Conservation (phyloP, 2,888 invertebrate genomes). For the Drosophila quasianomalipes region DNA sequence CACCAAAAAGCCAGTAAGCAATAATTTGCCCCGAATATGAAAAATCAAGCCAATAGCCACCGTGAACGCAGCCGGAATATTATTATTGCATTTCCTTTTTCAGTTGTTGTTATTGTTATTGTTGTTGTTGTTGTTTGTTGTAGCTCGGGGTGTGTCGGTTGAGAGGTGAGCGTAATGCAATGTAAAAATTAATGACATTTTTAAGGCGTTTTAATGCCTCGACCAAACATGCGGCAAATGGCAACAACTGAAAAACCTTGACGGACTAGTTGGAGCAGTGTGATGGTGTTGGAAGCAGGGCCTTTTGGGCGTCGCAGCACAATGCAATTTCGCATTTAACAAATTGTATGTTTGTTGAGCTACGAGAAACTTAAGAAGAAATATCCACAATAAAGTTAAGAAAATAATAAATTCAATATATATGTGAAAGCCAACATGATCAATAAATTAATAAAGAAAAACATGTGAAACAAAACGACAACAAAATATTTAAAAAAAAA, state of each 20-base stretch:
- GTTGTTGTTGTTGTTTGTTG: background rate
- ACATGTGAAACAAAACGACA: background rate
- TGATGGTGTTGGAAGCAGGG: background rate
- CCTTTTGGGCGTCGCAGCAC: slow-evolving; percentile 8
- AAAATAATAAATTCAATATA: background rate
- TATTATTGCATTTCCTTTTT: slow-evolving; percentile 60
- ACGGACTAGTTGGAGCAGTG: slow-evolving; percentile 1
- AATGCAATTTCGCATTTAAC: slow-evolving; percentile 43
- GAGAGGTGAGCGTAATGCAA: slow-evolving; percentile 32
- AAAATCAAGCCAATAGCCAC: slow-evolving; percentile 60
- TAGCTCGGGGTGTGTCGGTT: background rate
- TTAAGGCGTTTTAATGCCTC: slow-evolving; percentile 68
- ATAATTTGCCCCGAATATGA: slow-evolving; percentile 45
- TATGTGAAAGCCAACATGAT: background rate
- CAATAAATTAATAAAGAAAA: background rate
- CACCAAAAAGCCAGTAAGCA: slow-evolving; percentile 32
- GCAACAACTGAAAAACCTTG: slow-evolving; percentile 32
- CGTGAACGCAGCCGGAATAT: slow-evolving; percentile 46
- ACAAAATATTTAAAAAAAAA: background rate
- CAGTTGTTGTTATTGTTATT: background rate
- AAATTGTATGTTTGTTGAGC: slow-evolving; percentile 46
- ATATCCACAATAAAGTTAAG: background rate
- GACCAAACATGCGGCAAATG: slow-evolving; percentile 34
- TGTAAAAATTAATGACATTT: slow-evolving; percentile 68
- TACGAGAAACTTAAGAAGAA: background rate